Evolutionary conservation across 2,113 vertebrate species (phyloP), one percentile per base, ranked within the genome.

Genomic region (Megaleporinus macrocephalus): DNA sequence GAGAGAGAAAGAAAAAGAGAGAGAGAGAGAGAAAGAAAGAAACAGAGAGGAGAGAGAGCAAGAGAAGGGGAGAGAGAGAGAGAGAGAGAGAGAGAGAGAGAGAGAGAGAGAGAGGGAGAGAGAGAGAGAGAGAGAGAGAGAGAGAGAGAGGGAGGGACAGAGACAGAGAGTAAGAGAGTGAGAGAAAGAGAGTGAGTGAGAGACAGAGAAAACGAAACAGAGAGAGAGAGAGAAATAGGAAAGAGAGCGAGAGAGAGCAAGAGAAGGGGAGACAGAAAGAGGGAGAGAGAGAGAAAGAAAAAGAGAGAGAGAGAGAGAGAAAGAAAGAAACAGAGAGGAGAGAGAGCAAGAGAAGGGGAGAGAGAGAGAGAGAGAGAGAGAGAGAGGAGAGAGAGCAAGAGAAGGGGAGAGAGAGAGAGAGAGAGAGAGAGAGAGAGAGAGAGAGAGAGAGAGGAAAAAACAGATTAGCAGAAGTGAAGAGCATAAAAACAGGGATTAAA

Each of bases 401-500:
- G 24, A 73, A n/a, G n/a, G 26, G 59, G 53, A 44, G 41, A 44
- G 41, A 55, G 26, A 55, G 26, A 74, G 53, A 44, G 41, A 44
- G 41, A n/a, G n/a, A n/a, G n/a, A n/a, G n/a, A n/a, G 29, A 51
- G 20, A 66, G 55, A 61, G 55, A 66, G 75, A 61, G 51, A 80
- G 55, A 72, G 44, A 81, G 24, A 73, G 79, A 81, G 70, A 76
- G 29, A 87, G 53, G 18, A 57, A 57, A 76, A 81, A 85, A 77
- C 70, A 81, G 85, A 89, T 88, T 86, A 88, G 12, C 41, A 76
- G 80, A 41, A 26, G 27, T 44, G 41, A 83, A 22, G 49, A 65
- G 24, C 55, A 41, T 72, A 75, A 83, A 76, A 77, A 83, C 72
- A 80, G 29, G 66, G 85, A 86, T 89, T 89, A 87, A 53, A 79